Evolutionary conservation across 1,140 invertebrate genomes (phyloP).

Genomic region (Lepidurus arcticus): DNA sequence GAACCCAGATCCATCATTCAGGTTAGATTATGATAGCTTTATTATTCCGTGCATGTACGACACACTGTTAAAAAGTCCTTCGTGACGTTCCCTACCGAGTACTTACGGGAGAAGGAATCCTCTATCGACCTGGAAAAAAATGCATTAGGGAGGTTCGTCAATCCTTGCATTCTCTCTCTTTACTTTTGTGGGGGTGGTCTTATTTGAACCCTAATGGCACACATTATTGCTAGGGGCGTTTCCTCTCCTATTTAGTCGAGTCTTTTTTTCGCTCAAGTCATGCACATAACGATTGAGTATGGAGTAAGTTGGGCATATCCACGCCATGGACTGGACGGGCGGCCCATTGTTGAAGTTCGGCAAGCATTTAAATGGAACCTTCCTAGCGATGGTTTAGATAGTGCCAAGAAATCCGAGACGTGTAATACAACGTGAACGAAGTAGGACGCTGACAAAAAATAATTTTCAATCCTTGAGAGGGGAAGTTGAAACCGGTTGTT

Average conservation of each 20-base stretch:
- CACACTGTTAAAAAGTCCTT: background rate
- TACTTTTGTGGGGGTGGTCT: too few relatives aligned
- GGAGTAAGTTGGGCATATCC: too few relatives aligned
- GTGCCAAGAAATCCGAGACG: background rate
- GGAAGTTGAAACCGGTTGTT: background rate
- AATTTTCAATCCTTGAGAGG: background rate
- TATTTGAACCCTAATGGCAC: too few relatives aligned
- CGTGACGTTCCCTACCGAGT: background rate
- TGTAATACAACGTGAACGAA: background rate
- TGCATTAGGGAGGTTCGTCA: background rate
- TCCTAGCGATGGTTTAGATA: background rate
- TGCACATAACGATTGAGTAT: too few relatives aligned
- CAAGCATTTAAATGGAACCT: too few relatives aligned
- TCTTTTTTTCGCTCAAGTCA: too few relatives aligned
- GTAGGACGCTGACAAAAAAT: background rate
- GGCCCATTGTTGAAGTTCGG: too few relatives aligned
- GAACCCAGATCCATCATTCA: conserved; percentile 8
- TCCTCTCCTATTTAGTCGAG: too few relatives aligned
- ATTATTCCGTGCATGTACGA: conserved; percentile 13
- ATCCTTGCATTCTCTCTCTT: background rate
- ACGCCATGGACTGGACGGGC: too few relatives aligned
- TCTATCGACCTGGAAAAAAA: background rate
- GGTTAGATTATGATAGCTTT: conserved; percentile 6
- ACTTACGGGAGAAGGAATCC: background rate
- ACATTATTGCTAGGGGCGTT: too few relatives aligned